These are phyloP conservation scores for Formica aserva DNA, from an alignment of 2,888 invertebrate genomes.

Conservation along the genomic window DNA sequence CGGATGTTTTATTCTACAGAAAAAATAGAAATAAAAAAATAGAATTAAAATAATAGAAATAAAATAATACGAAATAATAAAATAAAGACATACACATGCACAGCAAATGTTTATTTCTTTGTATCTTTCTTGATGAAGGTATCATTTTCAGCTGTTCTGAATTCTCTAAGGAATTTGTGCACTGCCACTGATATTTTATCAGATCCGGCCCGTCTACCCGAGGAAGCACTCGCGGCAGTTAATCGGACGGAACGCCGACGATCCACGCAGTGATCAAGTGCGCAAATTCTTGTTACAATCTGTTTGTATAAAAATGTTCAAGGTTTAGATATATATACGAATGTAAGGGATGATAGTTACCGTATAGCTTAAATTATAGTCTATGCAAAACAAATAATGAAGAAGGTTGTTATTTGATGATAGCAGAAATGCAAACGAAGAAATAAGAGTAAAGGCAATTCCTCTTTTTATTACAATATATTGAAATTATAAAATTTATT, in stretches of 20 bases:
- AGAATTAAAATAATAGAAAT: neutral
- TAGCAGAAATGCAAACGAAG: constrained; percentile 8
- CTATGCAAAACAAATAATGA: constrained; percentile 37
- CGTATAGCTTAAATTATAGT: constrained; percentile 69
- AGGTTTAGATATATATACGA: constrained; percentile 59
- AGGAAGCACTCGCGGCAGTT: constrained; percentile 94
- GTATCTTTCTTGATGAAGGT: constrained; percentile 8
- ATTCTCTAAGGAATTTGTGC: constrained; percentile 95
- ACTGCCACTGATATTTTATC: constrained; percentile 97
- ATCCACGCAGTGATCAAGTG: constrained; percentile 78
- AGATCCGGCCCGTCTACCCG: constrained; percentile 94
- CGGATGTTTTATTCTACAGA: neutral
- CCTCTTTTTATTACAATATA: constrained; percentile 53
- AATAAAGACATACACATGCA: neutral
- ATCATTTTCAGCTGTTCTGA: constrained; percentile 93
- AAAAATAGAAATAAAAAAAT: neutral
- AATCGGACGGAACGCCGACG: constrained; percentile 80
- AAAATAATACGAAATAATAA: constrained; percentile 3
- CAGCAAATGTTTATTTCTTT: neutral
- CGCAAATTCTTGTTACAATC: constrained; percentile 58
- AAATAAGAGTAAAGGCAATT: constrained; percentile 66
- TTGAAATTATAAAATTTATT: constrained; percentile 33
- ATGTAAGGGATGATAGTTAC: constrained; percentile 72
- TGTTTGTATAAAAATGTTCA: constrained; percentile 60
- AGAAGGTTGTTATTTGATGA: constrained; percentile 40